Evolutionary conservation across 2,888 invertebrate species (phyloP).

Genomic region (Tanaodytes sp.): DNA sequence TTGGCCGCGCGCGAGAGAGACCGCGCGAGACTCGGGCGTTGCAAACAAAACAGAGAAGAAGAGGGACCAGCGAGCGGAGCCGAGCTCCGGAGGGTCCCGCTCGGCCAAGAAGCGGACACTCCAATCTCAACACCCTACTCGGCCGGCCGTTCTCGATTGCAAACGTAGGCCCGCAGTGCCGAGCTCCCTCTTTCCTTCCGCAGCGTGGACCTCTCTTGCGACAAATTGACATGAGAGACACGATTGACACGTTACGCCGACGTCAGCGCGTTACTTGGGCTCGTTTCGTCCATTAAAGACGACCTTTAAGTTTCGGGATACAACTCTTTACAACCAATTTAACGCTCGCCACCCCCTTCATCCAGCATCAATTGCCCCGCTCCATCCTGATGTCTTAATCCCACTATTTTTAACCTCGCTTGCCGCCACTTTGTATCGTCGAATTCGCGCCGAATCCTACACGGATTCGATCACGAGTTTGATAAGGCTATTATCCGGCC

Average conservation of each 20-base stretch:
- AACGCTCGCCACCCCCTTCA: slow-evolving; percentile 22
- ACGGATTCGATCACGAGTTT: too few relatives aligned
- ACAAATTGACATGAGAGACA: slow-evolving; percentile 68
- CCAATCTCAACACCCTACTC: slow-evolving; percentile 67
- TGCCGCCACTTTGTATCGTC: too few relatives aligned
- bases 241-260: slow-evolving; percentile 53
- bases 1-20: slow-evolving; percentile 64
- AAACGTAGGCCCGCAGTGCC: slow-evolving; percentile 56
- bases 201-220: too few relatives aligned
- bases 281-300: slow-evolving; percentile 55
- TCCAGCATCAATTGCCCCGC: slow-evolving; percentile 32
- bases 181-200: slow-evolving; percentile 62
- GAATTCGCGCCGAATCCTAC: too few relatives aligned
- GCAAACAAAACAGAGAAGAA: slow-evolving; percentile 54
- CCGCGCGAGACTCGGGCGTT: slow-evolving; percentile 49
- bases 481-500: too few relatives aligned
- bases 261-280: slow-evolving; percentile 56
- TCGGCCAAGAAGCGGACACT: slow-evolving; percentile 71
- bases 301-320: slow-evolving; percentile 53
- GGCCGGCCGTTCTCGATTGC: slow-evolving; percentile 54
- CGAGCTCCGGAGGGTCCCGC: slow-evolving; percentile 57
- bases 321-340: slow-evolving; percentile 49
- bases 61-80: slow-evolving; percentile 44
- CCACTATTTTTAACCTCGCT: slow-evolving; percentile 27
- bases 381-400: slow-evolving; percentile 45